Evolutionary conservation across 2,888 invertebrate genomes (phyloP).

Genomic region (Pachliopta kotzebuea): DNA sequence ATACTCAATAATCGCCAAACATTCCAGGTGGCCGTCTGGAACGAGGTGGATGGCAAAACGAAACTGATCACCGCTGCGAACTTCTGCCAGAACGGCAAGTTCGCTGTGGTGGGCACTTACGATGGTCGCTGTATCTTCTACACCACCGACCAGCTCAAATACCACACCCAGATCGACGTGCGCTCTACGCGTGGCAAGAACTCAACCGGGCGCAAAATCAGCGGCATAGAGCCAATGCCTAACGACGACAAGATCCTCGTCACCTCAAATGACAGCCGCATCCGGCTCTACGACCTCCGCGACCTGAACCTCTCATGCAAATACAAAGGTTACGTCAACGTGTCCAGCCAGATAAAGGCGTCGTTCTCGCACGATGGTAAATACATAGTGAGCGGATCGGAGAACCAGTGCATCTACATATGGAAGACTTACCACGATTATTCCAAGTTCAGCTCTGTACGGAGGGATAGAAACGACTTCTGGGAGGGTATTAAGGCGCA

Average conservation of each 20-base stretch:
- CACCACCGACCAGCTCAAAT: conserved; percentile 98
- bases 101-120: conserved; percentile 98
- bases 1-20: no score
- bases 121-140: conserved; percentile 99
- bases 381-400: conserved; percentile 98
- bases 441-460: conserved; percentile 93
- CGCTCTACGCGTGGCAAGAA: conserved; percentile 97
- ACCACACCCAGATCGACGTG: conserved; percentile 98
- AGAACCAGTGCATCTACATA: conserved; percentile 98
- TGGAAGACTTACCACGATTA: conserved; percentile 99
- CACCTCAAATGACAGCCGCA: conserved; percentile 98
- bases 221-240: conserved; percentile 98
- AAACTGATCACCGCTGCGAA: conserved; percentile 98
- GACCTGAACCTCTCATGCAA: conserved; percentile 97
- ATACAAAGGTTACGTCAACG: conserved; percentile 95
- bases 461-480: conserved; percentile 97
- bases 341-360: conserved; percentile 98
- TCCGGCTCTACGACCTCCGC: conserved; percentile 96
- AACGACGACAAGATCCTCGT: conserved; percentile 97
- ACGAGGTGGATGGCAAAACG: conserved; percentile 96
- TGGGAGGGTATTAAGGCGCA: conserved; percentile 96
- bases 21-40: conserved; percentile 95
- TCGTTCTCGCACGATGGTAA: conserved; percentile 98
- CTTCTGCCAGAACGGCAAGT: conserved; percentile 98
- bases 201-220: conserved; percentile 96